Conservation (phyloP, 1,140 invertebrate genomes). For the Ganaspis sp. region DNA sequence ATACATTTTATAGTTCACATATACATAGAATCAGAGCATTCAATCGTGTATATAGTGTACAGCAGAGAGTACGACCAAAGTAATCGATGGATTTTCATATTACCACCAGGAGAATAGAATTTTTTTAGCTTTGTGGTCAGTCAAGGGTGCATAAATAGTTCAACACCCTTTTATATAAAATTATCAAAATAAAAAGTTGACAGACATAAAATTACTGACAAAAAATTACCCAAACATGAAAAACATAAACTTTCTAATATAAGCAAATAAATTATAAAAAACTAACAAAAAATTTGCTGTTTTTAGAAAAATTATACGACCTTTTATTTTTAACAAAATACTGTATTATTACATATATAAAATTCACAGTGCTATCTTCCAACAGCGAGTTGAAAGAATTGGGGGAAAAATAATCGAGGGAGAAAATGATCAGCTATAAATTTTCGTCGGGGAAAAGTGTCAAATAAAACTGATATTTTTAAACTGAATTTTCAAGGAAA, state of each 20-base stretch:
- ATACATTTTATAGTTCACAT: not conserved
- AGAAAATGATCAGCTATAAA: slow-evolving; percentile 14
- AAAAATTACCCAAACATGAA: not conserved
- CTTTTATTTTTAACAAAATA: not conserved
- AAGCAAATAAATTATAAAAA: not conserved
- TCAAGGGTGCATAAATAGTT: slow-evolving; percentile 9
- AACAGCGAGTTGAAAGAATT: not conserved
- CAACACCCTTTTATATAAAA: not conserved
- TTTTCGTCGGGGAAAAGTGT: not conserved
- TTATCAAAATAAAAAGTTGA: not conserved
- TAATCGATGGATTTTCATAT: slow-evolving; percentile 14
- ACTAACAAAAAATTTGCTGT: too few relatives aligned
- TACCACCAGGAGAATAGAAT: slow-evolving; percentile 7
- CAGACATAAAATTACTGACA: not conserved
- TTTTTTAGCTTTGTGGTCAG: slow-evolving; percentile 9
- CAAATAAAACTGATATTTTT: slow-evolving; percentile 7
- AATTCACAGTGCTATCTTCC: slow-evolving; percentile 9
- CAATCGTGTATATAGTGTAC: slow-evolving; percentile 7
- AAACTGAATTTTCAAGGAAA: not conserved
- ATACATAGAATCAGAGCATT: not conserved
- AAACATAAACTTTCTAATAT: not conserved
- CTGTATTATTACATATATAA: not conserved
- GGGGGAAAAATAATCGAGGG: slow-evolving; percentile 12
- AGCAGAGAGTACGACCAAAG: not conserved
- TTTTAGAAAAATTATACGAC: too few relatives aligned